Evolutionary conservation across 2,113 vertebrate genomes (phyloP).

Genomic region (Lampris megalopsis): DNA sequence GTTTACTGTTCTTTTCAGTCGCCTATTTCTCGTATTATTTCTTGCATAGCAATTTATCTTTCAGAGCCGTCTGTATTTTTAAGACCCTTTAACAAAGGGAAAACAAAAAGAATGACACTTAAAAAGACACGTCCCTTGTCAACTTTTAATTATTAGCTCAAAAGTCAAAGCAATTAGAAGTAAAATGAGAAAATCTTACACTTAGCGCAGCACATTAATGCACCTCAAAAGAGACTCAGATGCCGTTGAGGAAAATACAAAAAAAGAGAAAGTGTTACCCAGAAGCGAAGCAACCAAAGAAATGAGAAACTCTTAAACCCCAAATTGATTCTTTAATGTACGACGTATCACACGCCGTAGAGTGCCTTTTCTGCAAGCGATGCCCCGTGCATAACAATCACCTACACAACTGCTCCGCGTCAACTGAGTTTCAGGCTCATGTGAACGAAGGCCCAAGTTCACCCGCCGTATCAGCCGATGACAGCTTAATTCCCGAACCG

Average conservation of each 20-base stretch:
- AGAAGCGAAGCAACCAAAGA: conserved; percentile 18
- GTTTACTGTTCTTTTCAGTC: no score
- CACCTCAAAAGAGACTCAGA: background rate
- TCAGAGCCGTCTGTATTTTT: background rate
- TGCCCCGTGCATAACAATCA: conserved; percentile 75
- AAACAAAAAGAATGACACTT: background rate
- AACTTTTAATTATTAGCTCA: background rate
- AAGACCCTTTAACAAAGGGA: no score
- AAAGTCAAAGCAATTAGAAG: background rate
- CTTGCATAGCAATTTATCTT: background rate
- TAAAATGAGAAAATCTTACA: background rate
- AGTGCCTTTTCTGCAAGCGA: conserved; percentile 66
- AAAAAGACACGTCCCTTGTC: no score
- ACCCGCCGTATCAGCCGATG: conserved; percentile 81
- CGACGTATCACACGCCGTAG: conserved; percentile 21
- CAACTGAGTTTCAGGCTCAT: conserved; percentile 71
- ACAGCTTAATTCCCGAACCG: conserved; percentile 87
- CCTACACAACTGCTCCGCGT: conserved; percentile 70
- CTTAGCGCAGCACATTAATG: background rate
- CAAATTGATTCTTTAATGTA: conserved; percentile 11
- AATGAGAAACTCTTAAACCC: conserved; percentile 9
- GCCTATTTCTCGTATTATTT: no score
- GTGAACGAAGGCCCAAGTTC: conserved; percentile 64
- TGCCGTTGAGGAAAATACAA: background rate
- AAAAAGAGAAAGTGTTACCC: conserved; percentile 33